Evolutionary conservation across 2,113 vertebrate species (phyloP), one percentile per base, ranked within the genome.

Genomic region (Labrus mixtus): DNA sequence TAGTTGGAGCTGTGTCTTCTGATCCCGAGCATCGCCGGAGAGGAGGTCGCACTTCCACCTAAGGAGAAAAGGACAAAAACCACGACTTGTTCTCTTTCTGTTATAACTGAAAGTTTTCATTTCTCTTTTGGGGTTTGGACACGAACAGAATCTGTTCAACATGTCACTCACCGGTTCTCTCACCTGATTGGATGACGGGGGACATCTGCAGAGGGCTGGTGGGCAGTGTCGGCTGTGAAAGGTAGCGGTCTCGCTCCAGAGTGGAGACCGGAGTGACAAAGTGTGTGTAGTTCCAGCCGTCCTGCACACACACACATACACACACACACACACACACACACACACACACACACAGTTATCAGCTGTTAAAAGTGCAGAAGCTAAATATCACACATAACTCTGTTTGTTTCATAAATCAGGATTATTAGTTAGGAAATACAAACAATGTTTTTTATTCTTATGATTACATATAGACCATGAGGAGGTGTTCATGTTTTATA

Each of bases 231-330:
- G 98, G 98, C 79, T 99, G 97, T 0, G 98, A 99, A 13, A 97
- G 97, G 95, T 98, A 99, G 76, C 97, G 92, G 80, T 99, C 97
- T 68, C 98, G 94, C 82, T 99, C 98, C 81, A 99, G 92, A 0
- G 97, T 99, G 23, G 97, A 98, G 60, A 98, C 96, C 0, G 97
- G 98, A 6, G 98, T 99, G 91, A 99, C 94, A 70, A 99, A 99
- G 91, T 99, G 97, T 87, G 95, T 98, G 91, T 99, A 97, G 94
- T 96, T 99, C 98, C 98, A 99, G 48, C 98, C 98, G 58, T 99
- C 98, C 98, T 99, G 86, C 10, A 64, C 13, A 69, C 13, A 16
- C 46, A 48, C 15, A 48, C 15, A 48, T 37, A 37, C 36, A 6
- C 36, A 37, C 4, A 6, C 36, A 37, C 4, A 37, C 4, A 37